Conservation (phyloP, 2,888 invertebrate species). For the Macrosoma leucophasiata region DNA sequence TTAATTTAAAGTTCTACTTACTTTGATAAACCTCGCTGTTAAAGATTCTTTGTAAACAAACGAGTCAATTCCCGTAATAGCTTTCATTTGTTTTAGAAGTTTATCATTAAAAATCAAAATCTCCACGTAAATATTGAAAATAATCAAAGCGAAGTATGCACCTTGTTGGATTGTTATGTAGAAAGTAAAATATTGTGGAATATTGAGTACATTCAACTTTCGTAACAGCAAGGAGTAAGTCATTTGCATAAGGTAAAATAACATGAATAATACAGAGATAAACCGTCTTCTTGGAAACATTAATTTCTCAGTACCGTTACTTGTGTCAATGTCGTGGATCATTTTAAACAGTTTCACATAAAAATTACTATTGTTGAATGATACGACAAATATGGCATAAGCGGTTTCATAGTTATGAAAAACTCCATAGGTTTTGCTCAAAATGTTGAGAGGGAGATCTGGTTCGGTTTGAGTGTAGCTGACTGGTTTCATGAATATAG, state of each 20-base stretch:
- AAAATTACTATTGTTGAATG: conserved; percentile 32
- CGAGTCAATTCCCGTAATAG: conserved; percentile 22
- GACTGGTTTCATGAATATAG: conserved; percentile 28
- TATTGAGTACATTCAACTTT: conserved; percentile 34
- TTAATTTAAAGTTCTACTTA: conserved; percentile 25
- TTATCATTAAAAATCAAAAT: conserved; percentile 35
- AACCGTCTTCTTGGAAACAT: conserved; percentile 31
- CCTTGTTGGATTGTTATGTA: conserved; percentile 42
- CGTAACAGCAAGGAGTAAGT: conserved; percentile 27
- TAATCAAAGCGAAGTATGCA: conserved; percentile 33
- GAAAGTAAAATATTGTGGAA: conserved; percentile 32
- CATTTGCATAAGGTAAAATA: conserved; percentile 29
- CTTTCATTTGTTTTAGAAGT: conserved; percentile 30
- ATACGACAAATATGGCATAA: conserved; percentile 32
- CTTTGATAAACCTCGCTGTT: conserved; percentile 28
- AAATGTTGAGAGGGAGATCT: conserved; percentile 42
- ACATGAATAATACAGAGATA: conserved; percentile 29
- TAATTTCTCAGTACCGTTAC: conserved; percentile 30
- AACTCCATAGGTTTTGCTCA: conserved; percentile 37
- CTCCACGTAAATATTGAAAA: conserved; percentile 36
- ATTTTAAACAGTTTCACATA: conserved; percentile 38
- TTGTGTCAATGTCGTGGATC: conserved; percentile 36
- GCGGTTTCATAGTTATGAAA: conserved; percentile 34
- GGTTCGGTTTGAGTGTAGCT: conserved; percentile 36
- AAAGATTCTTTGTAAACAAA: conserved; percentile 28